Percentiles rank a stretch among this genome's conserved stretches.
Evolutionary conservation across 2,113 vertebrate species (phyloP).

Genomic region (Maccullochella peelii): DNA sequence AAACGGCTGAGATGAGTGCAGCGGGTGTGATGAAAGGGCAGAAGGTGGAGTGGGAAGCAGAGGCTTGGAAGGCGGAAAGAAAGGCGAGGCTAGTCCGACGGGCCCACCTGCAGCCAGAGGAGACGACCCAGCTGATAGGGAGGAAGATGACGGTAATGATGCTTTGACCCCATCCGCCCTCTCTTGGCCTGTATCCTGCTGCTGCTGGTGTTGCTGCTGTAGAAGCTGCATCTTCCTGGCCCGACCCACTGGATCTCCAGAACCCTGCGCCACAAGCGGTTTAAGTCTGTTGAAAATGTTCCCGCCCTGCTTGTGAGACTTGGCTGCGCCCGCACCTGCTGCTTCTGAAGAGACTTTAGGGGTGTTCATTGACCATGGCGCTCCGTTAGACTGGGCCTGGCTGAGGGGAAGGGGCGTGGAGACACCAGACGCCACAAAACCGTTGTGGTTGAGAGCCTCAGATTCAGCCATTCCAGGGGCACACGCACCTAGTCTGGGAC

Average conservation of each 20-base stretch:
- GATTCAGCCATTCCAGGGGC: constrained; percentile 77
- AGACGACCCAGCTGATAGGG: constrained; percentile 68
- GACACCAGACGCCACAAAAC: constrained; percentile 77
- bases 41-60: constrained; percentile 72
- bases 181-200: constrained; percentile 80
- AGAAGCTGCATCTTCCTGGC: constrained; percentile 85
- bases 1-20: constrained; percentile 77
- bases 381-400: constrained; percentile 83
- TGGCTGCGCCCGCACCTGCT: constrained; percentile 48
- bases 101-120: constrained; percentile 69
- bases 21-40: constrained; percentile 71
- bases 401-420: constrained; percentile 74
- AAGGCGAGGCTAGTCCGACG: constrained; percentile 74
- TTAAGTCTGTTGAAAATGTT: constrained; percentile 86
- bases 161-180: constrained; percentile 77
- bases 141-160: constrained; percentile 72
- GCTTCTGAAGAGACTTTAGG: constrained; percentile 78
- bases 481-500: constrained; percentile 71
- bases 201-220: constrained; percentile 84
- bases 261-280: constrained; percentile 83
- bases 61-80: constrained; percentile 80
- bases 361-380: constrained; percentile 81
- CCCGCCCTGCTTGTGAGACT: constrained; percentile 77
- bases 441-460: constrained; percentile 81
- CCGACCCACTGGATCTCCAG: constrained; percentile 83